Base-by-base conservation (phyloP, 2,888 invertebrate species). In the Ptilodon capucinus region DNA sequence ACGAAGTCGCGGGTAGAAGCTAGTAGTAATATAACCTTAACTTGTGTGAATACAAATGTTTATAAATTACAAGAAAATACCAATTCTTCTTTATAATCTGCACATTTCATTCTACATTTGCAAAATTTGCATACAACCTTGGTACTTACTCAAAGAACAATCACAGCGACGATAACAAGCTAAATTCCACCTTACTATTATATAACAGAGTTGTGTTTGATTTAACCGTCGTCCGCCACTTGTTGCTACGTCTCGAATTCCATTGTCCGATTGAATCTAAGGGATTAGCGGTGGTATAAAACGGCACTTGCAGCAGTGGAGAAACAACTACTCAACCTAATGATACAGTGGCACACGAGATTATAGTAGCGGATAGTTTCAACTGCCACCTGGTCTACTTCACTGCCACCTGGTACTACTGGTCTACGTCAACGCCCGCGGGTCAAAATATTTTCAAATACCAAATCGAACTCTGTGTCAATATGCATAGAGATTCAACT, bases 201-300 rank as follows among this genome's bases (percentile, higher is more conserved):
- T 0, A 23, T 1, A 1, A 19, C 57, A 60, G 32, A 44, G 63
- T 52, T 13, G 34, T 48, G 25, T 21, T 14, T 60, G 25, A 32
- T 28, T 2, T 41, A 25, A 2, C 8, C 18, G 8, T 21, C 2
- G n/a, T 30, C 56, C 51, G 55, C 61, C 65, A 61, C 61, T 61
- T 72, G 72, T 72, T 72, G 70, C 58, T 49, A 58, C 28, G 36
- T 40, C 49, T 44, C 46, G 51, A 40, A 57, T 58, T 54, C 50
- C 44, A 52, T 71, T 61, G 55, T 60, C 56, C 61, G 65, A 71
- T 71, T 65, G 60, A 64, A 65, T 71, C 67, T 68, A 57, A 60
- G 53, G 64, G 68, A 70, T 73, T 72, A 72, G 57, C 47, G 42
- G 40, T 42, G 50, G 55, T 57, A 57, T 67, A 60, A 56, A 55